Evolutionary conservation across 23 tunicate species (phyloP), one percentile per base, ranked within the genome.

Genomic region (Botrylloides violaceus): DNA sequence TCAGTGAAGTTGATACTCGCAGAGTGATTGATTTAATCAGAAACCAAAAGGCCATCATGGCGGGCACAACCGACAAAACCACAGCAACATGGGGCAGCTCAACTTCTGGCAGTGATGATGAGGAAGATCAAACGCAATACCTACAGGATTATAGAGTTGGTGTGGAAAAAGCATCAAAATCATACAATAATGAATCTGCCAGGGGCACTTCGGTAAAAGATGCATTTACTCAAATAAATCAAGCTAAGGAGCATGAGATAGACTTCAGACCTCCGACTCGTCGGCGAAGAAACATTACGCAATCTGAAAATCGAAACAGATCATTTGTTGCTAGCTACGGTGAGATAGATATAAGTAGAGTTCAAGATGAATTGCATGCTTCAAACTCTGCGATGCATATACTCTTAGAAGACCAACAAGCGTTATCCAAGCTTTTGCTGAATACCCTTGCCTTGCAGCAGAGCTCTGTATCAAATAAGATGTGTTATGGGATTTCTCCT

Each of bases 81-180:
- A 82, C 60, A 38, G 87, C 87, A 25, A 82, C 87, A 3, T 82
- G 87, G 87, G 87, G 87, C 21, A 75, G 87, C 21, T 75, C 87
- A 3, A 75, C 76, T 23, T 61, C 79, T 36, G 70, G 65, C 0
- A 80, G 85, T 35, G 78, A 71, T 4, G 71, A 72, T 61, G 83
- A 79, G 31, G 62, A 49, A 28, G 71, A 37, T 26, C 77, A 58
- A 3, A 53, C 32, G 32, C n/a, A 22, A 53, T 53, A n/a, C 18
- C 31, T 53, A 12, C 66, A 53, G 19, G 26, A 43, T 9, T 5
- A 53, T 9, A 58, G 37, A n/a, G 76, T 62, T 36, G 36, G 26
- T 26, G 34, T 23, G 24, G 77, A 59, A 19, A 43, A 43, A 43
- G 30, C 65, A 15, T 18, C 26, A 18, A 26, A 5, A 25, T 35